Conservation (phyloP, 2,797 vertebrate species). For the Chloroceryle inda region DNA sequence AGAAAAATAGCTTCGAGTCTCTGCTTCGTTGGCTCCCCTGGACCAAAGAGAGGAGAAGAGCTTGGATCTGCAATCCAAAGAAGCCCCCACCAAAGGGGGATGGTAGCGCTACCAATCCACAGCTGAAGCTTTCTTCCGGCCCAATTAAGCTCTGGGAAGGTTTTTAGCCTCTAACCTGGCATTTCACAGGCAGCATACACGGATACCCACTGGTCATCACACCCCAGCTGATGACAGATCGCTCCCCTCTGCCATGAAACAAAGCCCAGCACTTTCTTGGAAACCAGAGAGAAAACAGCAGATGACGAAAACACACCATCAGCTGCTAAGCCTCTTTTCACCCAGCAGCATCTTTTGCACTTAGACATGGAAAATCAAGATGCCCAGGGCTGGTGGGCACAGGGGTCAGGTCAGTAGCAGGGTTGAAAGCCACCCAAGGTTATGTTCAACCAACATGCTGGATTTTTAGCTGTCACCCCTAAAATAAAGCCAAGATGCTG, state of each 20-base stretch:
- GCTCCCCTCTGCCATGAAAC: background rate
- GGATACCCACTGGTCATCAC: accelerated
- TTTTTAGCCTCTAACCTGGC: background rate
- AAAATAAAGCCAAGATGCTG: background rate
- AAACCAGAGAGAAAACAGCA: background rate
- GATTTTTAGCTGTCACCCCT: background rate
- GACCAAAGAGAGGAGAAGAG: background rate
- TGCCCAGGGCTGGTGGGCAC: background rate
- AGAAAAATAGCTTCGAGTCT: slow-evolving; percentile 14
- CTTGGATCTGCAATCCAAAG: background rate
- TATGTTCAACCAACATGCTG: background rate
- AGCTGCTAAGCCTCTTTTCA: background rate
- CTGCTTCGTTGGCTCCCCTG: background rate
- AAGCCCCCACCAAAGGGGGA: background rate
- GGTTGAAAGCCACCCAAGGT: background rate
- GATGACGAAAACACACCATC: accelerated
- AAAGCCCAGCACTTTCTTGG: background rate
- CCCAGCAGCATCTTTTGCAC: background rate
- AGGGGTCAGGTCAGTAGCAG: background rate
- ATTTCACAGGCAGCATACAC: background rate
- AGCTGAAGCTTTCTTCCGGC: background rate
- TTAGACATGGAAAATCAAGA: background rate
- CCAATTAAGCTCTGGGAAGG: slow-evolving; percentile 1
- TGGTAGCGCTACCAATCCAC: background rate
- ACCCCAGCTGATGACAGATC: background rate